Evolutionary conservation across 2,113 vertebrate species (phyloP).

Genomic region (Turdus rufiventris): DNA sequence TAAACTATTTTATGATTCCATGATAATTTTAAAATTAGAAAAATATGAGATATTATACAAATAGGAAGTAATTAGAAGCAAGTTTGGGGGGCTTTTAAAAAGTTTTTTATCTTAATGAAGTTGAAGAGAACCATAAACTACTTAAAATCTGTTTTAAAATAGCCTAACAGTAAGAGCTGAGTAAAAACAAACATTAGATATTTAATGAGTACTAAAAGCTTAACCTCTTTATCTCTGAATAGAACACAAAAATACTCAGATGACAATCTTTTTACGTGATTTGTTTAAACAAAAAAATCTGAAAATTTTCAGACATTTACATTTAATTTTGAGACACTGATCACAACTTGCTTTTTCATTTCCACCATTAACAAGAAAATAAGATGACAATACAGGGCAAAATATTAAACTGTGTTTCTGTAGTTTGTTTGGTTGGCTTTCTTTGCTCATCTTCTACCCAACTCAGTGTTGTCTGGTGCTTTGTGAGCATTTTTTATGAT

Average conservation of each 20-base stretch:
- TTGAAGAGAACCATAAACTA: neutral
- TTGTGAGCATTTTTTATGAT: neutral
- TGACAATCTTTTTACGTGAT: neutral
- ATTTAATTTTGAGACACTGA: neutral
- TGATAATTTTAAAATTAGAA: neutral
- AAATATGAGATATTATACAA: neutral
- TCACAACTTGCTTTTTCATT: neutral
- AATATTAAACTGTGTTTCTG: neutral
- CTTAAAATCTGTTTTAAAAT: neutral
- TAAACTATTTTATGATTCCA: neutral
- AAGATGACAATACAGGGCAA: neutral
- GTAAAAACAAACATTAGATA: neutral
- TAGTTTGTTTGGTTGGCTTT: neutral
- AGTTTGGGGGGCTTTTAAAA: too few species aligned
- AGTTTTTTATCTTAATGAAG: neutral
- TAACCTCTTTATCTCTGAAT: neutral
- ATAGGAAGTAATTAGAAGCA: neutral
- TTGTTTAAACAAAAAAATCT: neutral
- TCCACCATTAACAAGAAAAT: neutral
- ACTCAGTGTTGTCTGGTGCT: neutral
- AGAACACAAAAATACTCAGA: neutral
- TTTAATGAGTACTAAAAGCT: neutral
- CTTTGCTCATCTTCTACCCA: neutral
- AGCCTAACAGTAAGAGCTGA: neutral
- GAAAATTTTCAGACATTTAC: neutral